Evolutionary conservation across 2,113 vertebrate species (phyloP).

Genomic region (Sphyrna mokarran): DNA sequence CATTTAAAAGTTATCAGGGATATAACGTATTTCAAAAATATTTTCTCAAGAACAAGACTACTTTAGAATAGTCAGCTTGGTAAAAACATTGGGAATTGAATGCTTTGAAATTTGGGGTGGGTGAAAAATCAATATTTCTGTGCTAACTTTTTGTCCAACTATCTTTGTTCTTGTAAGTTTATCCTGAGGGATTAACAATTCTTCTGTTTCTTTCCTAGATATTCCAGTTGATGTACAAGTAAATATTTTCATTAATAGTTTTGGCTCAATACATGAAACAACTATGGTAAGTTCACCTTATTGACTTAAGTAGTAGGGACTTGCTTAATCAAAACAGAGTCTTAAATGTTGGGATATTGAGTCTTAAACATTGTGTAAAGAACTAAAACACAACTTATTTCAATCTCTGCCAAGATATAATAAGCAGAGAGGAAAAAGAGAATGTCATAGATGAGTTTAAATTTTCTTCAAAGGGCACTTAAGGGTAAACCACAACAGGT

Average conservation of each 20-base stretch:
- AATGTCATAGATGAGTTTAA: not conserved
- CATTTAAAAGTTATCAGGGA: not conserved
- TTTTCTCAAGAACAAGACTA: not conserved
- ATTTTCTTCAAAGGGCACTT: not conserved
- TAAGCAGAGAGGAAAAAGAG: not conserved
- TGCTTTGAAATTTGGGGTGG: not conserved
- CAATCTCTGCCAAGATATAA: not conserved
- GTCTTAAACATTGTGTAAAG: not conserved
- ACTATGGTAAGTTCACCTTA: conserved; percentile 78
- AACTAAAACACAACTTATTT: not conserved
- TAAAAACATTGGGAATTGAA: not conserved
- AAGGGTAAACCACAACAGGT: not conserved
- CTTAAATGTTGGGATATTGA: not conserved
- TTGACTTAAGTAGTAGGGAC: not conserved
- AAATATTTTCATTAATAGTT: conserved; percentile 99
- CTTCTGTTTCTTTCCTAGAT: conserved; percentile 57
- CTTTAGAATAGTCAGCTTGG: not conserved
- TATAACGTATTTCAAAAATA: not conserved
- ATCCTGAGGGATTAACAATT: not conserved
- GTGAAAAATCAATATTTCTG: not conserved
- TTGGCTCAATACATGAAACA: conserved; percentile 97
- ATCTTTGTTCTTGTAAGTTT: not conserved
- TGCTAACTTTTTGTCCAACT: not conserved
- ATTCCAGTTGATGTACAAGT: conserved; percentile 93
- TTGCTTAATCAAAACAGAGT: not conserved